Base-by-base conservation (phyloP, 92 coral and sea anemone species). In the Actinostola sp. region DNA sequence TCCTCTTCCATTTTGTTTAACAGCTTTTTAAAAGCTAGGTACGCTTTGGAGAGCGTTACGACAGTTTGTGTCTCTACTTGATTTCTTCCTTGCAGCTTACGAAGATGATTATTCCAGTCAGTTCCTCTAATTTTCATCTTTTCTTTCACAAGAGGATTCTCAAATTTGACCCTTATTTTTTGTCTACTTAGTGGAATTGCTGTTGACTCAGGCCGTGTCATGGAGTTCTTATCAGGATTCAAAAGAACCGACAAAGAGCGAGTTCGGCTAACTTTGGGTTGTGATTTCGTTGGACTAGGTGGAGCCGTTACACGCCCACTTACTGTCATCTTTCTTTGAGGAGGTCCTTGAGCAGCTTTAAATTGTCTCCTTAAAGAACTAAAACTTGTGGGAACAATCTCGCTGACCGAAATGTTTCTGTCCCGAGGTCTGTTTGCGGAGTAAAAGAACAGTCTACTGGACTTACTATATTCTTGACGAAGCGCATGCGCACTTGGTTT, bases 21-120 rank as follows among this genome's bases (percentile, higher is more conserved):
- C 16, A 86, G 68, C 10, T 82, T 76, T 66, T 54, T 86, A 41
- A 86, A 86, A 50, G 92, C 88, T 23, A 75, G 24, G 30, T 80
- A 80, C 19, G 86, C 83, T 46, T 82, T 82, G 21, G 92, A 82
- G 11, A 86, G 55, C 23, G 81, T 71, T 4, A 57, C 70, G 0
- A 76, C 48, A 46, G 71, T 63, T 27, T 20, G 76, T 61, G 10
- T 63, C 11, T 56, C 63, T 31, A 50, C 76, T 3, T 31, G 19
- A 2, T 61, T 70, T 42, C 35, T 71, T 49, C 81, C 88, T 46
- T 86, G 92, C 0, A 86, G 34, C 54, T 41, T 67, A 57, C 48
- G 71, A 1, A 86, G 27, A 56, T 86, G 92, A 9, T 79, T 70
- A 17, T 36, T 56, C 92, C 92, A 86, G 13, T 53, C 84, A 17